Conservation (phyloP, 2,888 invertebrate genomes). For the Eupithecia dodoneata region DNA sequence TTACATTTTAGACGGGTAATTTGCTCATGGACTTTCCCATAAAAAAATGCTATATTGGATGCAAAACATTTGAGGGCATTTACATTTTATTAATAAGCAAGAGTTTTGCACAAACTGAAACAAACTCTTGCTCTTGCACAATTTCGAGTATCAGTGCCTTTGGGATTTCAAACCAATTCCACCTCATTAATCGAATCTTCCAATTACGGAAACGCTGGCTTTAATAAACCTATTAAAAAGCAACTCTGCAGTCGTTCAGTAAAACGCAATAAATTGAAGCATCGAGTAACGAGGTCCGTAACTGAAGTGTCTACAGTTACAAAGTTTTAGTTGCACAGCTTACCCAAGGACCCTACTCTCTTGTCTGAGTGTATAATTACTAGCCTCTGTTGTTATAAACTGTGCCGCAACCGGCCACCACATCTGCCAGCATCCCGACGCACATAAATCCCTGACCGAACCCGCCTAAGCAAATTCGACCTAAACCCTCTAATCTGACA, state of each 20-base stretch:
- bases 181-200: not conserved
- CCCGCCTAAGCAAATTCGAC: slow-evolving; percentile 71
- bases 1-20: not conserved
- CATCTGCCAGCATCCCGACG: slow-evolving; percentile 60
- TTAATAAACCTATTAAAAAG: slow-evolving; percentile 5
- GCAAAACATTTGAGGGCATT: not conserved
- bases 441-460: slow-evolving; percentile 73
- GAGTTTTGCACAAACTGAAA: not conserved
- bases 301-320: slow-evolving; percentile 20
- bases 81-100: not conserved
- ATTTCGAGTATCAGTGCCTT: not conserved
- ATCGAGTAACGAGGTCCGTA: slow-evolving; percentile 27
- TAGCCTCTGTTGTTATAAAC: slow-evolving; percentile 75
- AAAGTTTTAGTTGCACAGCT: slow-evolving; percentile 27
- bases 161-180: not conserved
- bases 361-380: slow-evolving; percentile 75
- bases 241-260: not conserved
- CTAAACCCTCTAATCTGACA: slow-evolving; percentile 71
- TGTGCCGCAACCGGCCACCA: slow-evolving; percentile 65
- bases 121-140: not conserved
- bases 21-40: not conserved
- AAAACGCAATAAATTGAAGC: slow-evolving; percentile 24
- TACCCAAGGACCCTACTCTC: slow-evolving; percentile 52
- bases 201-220: slow-evolving; percentile 1
- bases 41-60: not conserved